These are phyloP conservation scores for Aurelia coerulea DNA, from an alignment of 30 jellyfish, hydroid and myxozoan genomes.

Conservation along the genomic window DNA sequence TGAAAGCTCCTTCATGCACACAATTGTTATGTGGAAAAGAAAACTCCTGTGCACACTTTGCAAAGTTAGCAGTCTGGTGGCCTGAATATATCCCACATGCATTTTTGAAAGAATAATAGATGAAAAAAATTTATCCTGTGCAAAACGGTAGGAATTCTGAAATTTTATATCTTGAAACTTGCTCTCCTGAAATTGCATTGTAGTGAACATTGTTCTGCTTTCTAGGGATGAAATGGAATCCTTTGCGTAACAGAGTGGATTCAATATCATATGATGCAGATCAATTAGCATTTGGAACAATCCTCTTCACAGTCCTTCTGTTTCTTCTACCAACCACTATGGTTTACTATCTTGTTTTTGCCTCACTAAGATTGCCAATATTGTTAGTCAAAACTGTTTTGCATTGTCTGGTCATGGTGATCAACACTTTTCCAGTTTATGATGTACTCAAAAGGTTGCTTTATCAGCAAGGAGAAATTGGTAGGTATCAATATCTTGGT, in stretches of 20 bases:
- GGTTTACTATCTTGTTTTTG: slow-evolving; percentile 83
- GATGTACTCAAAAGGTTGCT: slow-evolving; percentile 3
- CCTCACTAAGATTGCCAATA: slow-evolving; percentile 69
- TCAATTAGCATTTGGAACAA: slow-evolving; percentile 92
- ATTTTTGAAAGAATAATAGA: no score
- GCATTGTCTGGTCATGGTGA: slow-evolving; percentile 1
- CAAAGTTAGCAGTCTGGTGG: no score
- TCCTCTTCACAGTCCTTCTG: slow-evolving; percentile 82
- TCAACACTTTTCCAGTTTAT: slow-evolving; percentile 51
- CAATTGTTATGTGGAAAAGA: no score
- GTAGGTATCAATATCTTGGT: slow-evolving; percentile 1
- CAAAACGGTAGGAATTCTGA: no score
- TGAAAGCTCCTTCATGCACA: no score
- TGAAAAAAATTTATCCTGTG: no score
- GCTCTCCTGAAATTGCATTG: no score
- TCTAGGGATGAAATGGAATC: slow-evolving; percentile 95
- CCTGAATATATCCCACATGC: no score
- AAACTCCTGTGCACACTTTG: no score
- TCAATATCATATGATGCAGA: slow-evolving; percentile 85
- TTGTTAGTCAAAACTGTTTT: slow-evolving; percentile 24
- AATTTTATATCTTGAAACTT: no score
- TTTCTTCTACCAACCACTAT: slow-evolving; percentile 93
- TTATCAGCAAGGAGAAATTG: not conserved
- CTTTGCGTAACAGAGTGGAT: slow-evolving; percentile 84
- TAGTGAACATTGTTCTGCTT: not conserved